Percentiles rank a stretch among this genome's conserved stretches.
These are phyloP conservation scores for Mormyrus iriodes DNA, from an alignment of 2,113 vertebrate genomes.

Conservation along the genomic window DNA sequence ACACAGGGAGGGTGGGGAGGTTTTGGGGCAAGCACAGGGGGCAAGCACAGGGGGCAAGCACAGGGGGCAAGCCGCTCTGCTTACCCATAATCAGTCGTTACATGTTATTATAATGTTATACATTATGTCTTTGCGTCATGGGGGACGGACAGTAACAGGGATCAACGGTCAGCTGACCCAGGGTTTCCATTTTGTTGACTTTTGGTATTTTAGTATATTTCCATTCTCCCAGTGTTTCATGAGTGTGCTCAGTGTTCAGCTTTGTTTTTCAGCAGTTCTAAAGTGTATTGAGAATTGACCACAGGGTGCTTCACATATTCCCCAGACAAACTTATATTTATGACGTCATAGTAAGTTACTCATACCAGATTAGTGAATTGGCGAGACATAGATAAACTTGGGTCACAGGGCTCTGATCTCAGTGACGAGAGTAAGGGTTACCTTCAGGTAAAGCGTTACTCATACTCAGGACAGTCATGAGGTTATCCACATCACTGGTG, in stretches of 20 bases:
- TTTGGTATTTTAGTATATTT: neutral
- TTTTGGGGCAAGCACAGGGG: neutral
- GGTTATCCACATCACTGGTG: slow-evolving; percentile 86
- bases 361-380: neutral
- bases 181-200: neutral
- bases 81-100: no score
- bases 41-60: no score
- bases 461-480: slow-evolving; percentile 87
- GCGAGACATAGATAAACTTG: neutral
- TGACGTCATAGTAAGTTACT: neutral
- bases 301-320: neutral
- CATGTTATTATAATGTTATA: no score
- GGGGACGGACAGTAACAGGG: neutral
- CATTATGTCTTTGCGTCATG: neutral
- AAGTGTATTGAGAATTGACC: neutral
- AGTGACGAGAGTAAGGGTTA: neutral
- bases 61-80: no score
- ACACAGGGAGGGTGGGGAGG: neutral
- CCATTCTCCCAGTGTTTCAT: neutral
- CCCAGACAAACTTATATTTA: neutral
- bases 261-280: neutral
- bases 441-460: slow-evolving; percentile 81
- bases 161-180: neutral
- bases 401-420: neutral
- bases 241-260: neutral